Base-by-base conservation (phyloP, 2,888 invertebrate genomes). In the Cactoblastis cactorum region DNA sequence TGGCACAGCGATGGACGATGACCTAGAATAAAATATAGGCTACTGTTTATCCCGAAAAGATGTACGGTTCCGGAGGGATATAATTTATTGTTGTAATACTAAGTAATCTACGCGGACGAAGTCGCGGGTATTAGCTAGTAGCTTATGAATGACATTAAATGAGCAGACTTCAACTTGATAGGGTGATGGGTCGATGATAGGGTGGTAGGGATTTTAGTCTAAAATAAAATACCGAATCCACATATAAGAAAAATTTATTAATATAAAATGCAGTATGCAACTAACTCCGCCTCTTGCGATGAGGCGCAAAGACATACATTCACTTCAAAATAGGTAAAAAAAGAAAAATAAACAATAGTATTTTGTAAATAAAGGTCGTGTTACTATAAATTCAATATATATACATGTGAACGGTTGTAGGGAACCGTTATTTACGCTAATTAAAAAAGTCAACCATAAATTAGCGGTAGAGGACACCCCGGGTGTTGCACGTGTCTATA, bases 181-280 rank as follows among this genome's bases (percentile, higher is more conserved):
- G n/a, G n/a, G n/a, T n/a, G n/a, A n/a, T n/a, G n/a, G n/a, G n/a
- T n/a, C n/a, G n/a, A n/a, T n/a, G n/a, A n/a, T n/a, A n/a, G n/a
- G n/a, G n/a, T n/a, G n/a, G n/a, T n/a, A n/a, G n/a, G n/a, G n/a
- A n/a, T n/a, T n/a, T n/a, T n/a, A n/a, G n/a, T n/a, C 8, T 6
- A n/a, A 57, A 75, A 68, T 67, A 56, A 77, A 74, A 71, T 58
- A 52, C 28, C 50, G 22, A 39, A 28, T 72, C 74, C 84, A 87
- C 87, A 86, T 85, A 83, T 84, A 84, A 87, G 84, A 85, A 85
- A 84, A 82, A 69, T 85, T 77, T 87, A 87, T 83, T 86, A 82
- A 77, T 86, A 86, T 74, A 84, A 87, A 87, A 85, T 80, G 79
- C 81, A 79, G 68, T 77, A 83, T 73, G 72, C 82, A 77, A 83